A percentile compares a stretch with the other conserved stretches of the same genome.
phyloP scores from a whole-genome alignment of 2,113 vertebrate genomes.

The Xiphophorus couchianus region DNA sequence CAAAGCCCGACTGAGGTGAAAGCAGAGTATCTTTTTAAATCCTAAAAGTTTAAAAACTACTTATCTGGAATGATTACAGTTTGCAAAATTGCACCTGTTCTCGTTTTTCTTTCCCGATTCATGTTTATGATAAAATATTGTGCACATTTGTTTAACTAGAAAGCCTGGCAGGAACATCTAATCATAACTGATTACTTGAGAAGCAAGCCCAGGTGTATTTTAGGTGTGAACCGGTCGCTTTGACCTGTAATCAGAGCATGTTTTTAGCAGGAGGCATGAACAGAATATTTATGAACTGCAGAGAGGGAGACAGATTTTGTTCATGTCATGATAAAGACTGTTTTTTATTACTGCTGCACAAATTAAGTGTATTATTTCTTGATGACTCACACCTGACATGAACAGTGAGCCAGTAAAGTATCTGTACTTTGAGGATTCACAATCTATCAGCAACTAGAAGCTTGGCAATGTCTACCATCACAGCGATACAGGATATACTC shows the following conservation, averaged over 20 bases:
- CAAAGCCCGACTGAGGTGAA: neutral
- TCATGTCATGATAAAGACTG: neutral
- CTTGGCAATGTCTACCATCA: conserved; percentile 14
- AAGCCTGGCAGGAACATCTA: neutral
- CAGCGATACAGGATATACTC: conserved; percentile 72
- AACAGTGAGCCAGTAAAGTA: neutral
- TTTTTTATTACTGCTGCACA: neutral
- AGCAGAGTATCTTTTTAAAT: neutral
- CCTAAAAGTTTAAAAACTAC: neutral
- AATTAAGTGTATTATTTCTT: neutral
- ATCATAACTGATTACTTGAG: neutral
- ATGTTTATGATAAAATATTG: neutral
- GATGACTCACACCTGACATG: neutral
- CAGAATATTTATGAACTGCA: neutral
- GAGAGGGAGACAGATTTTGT: neutral
- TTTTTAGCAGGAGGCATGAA: neutral
- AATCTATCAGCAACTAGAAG: conserved; percentile 18
- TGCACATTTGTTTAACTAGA: neutral
- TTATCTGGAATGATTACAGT: neutral
- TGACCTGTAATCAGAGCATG: neutral
- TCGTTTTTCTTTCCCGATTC: neutral
- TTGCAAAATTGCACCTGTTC: neutral
- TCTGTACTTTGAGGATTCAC: conserved; percentile 8
- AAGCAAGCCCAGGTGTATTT: neutral
- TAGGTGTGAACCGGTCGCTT: neutral